phyloP scores from a whole-genome alignment of 1,140 invertebrate species.

The Brachionus sp. region DNA sequence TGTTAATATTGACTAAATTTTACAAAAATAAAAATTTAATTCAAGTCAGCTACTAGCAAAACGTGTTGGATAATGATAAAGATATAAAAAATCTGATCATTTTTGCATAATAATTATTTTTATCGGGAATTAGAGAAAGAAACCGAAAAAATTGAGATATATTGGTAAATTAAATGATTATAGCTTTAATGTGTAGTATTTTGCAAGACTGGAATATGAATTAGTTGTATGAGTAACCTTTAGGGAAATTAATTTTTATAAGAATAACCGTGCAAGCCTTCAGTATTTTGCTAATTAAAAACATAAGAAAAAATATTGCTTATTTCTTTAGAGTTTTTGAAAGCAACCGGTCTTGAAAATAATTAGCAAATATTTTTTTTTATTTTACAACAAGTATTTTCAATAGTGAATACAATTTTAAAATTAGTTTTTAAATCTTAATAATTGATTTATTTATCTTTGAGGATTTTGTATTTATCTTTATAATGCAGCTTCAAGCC shows the following conservation, averaged over 20 bases:
- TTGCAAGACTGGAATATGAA: background rate
- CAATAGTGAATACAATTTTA: background rate
- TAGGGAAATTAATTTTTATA: background rate
- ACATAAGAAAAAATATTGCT: background rate
- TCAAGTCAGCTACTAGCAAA: too few relatives aligned
- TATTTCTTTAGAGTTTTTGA: background rate
- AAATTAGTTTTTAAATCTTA: background rate
- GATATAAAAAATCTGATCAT: too few relatives aligned
- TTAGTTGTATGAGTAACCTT: background rate
- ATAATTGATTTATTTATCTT: constrained; percentile 38
- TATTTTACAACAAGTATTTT: background rate
- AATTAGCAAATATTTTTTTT: background rate
- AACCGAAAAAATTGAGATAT: background rate
- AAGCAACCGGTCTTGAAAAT: background rate
- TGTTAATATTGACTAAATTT: too few relatives aligned
- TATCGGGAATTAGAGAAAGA: too few relatives aligned
- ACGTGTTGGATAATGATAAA: too few relatives aligned
- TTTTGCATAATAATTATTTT: too few relatives aligned
- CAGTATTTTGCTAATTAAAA: background rate
- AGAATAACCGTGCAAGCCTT: background rate
- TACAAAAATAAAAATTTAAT: too few relatives aligned
- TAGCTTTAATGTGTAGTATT: background rate
- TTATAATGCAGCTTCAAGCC: constrained; percentile 2
- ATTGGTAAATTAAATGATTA: background rate
- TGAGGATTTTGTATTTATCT: background rate